These are phyloP conservation scores for Eilema sororculum DNA, from an alignment of 2,888 invertebrate genomes.

Conservation along the genomic window DNA sequence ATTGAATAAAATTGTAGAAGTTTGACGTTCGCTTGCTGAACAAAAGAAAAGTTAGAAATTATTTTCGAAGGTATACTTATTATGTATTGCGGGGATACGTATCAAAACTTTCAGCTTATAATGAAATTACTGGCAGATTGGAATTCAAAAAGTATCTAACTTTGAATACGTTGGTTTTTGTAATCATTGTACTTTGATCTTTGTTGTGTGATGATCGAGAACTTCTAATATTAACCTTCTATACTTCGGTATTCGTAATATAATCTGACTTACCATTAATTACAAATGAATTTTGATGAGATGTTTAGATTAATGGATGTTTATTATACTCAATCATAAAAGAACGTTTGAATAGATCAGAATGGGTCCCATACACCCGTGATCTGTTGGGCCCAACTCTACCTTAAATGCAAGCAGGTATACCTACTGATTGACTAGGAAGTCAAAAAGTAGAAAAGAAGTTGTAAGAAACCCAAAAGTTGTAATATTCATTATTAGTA, in stretches of 20 bases:
- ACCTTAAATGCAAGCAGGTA: too few relatives aligned
- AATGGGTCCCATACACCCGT: too few relatives aligned
- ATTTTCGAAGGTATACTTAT: conserved; percentile 24
- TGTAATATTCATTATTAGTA: too few relatives aligned
- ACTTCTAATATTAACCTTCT: background rate
- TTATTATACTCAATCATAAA: too few relatives aligned
- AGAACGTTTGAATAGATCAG: too few relatives aligned
- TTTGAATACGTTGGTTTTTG: background rate
- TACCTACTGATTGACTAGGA: too few relatives aligned
- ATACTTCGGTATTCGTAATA: background rate
- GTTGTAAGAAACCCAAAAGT: too few relatives aligned
- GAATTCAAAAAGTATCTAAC: background rate
- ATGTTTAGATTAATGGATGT: too few relatives aligned
- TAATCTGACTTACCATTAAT: background rate
- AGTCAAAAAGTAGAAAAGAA: too few relatives aligned
- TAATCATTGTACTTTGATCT: background rate
- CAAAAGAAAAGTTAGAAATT: conserved; percentile 32
- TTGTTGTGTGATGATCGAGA: background rate
- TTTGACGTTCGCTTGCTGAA: conserved; percentile 38
- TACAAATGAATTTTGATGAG: too few relatives aligned
- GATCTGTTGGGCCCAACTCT: too few relatives aligned
- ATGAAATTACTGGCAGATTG: background rate
- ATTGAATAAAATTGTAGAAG: conserved; percentile 51
- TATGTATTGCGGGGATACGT: conserved; percentile 6
- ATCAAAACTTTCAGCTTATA: background rate